Evolutionary conservation across 2,888 invertebrate species (phyloP), one percentile per base, ranked within the genome.

Genomic region (Aphrophora alni): DNA sequence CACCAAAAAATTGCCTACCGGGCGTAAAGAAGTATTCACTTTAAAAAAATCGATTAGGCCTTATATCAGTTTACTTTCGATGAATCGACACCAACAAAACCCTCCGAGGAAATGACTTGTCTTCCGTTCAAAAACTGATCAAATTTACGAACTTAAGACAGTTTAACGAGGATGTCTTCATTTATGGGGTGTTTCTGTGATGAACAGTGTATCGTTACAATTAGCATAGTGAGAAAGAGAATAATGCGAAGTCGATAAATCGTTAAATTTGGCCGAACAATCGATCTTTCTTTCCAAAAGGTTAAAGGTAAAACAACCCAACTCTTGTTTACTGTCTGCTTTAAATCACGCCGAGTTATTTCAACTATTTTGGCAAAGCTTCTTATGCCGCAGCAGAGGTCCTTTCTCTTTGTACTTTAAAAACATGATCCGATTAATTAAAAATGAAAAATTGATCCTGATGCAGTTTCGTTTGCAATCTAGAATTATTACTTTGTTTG

Each of bases 351-450:
- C 21, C 4, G 21, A 59, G 59, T n/a, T 59, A 59, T 59, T 59
- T 59, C 59, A 59, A 21, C 59, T 21, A 59, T 59, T 59, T 59
- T 59, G 59, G 59, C 59, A 59, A 59, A 21, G 21, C 21, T 21
- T 59, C 59, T 59, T 21, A 21, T 2, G 59, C 4, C 59, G 59
- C 21, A 21, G 21, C 59, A 2, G 2, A 21, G n/a, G n/a, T 21
- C 14, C 21, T 2, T 2, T 21, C 59, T n/a, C 59, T 59, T 59
- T 59, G 59, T 59, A 14, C 59, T 59, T 59, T 59, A 14, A 59
- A 59, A 59, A 59, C 59, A n/a, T 59, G 59, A 59, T 59, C 59
- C 59, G 59, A 59, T 59, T 59, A 59, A 59, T 59, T 59, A 59
- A 59, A 59, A 59, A 59, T 59, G 59, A 59, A 59, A 59, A 59